These are phyloP conservation scores for Tinamus major DNA, from an alignment of 2,797 vertebrate genomes.

Conservation along the genomic window DNA sequence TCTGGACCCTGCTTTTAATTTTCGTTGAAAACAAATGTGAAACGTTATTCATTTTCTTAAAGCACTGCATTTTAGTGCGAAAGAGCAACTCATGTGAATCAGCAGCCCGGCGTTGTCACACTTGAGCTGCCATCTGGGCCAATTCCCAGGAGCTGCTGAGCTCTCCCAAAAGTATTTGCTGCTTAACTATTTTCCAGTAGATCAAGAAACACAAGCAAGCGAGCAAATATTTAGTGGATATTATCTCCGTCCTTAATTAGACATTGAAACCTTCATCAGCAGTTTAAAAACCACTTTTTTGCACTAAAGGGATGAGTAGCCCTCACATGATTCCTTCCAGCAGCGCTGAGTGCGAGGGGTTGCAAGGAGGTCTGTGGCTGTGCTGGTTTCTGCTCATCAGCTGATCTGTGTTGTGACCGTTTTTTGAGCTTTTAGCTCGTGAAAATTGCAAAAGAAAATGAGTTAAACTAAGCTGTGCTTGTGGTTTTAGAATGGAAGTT, in stretches of 20 bases:
- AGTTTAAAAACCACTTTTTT: not conserved
- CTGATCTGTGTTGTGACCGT: not conserved
- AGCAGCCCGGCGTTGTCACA: fast-evolving
- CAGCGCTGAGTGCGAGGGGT: fast-evolving
- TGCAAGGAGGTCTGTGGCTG: not conserved
- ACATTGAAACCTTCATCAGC: not conserved
- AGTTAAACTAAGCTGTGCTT: not conserved
- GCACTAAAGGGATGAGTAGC: not conserved
- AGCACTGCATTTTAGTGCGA: not conserved
- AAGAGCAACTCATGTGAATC: not conserved
- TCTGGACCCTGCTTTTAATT: not conserved
- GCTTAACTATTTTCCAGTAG: not conserved
- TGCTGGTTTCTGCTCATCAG: not conserved
- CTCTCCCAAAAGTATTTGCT: not conserved
- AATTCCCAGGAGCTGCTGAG: not conserved
- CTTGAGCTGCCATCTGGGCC: not conserved
- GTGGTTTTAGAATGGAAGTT: conserved; percentile 10
- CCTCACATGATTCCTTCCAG: not conserved
- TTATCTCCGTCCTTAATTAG: not conserved
- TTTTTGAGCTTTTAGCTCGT: not conserved
- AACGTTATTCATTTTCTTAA: not conserved
- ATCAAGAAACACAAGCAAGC: not conserved
- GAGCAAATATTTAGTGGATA: not conserved
- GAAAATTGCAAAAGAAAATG: not conserved
- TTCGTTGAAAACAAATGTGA: not conserved